These are phyloP conservation scores for Triplophysa yarkandensis DNA, from an alignment of 2,797 vertebrate species.

Conservation along the genomic window DNA sequence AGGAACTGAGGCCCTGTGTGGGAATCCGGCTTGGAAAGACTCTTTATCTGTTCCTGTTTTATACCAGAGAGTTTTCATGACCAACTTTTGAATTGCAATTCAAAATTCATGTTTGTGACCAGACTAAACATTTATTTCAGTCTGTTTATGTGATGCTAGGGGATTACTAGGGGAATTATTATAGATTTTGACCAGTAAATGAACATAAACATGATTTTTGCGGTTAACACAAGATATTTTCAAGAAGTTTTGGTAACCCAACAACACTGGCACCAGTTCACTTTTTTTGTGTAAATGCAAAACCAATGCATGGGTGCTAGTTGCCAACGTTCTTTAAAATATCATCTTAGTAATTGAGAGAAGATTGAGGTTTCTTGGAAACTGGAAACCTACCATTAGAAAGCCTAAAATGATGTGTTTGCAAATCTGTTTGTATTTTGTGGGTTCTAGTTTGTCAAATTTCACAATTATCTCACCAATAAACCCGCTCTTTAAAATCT, in stretches of 20 bases:
- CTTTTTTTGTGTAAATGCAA: too few species aligned
- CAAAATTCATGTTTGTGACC: not conserved
- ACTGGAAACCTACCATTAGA: not conserved
- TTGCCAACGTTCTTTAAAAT: too few species aligned
- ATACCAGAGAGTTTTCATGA: not conserved
- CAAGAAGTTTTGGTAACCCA: too few species aligned
- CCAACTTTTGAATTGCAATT: not conserved
- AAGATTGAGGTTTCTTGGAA: not conserved
- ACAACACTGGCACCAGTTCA: too few species aligned
- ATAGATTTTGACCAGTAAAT: too few species aligned
- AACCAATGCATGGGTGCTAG: too few species aligned
- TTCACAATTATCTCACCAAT: not conserved
- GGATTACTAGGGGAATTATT: too few species aligned
- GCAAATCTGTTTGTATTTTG: not conserved
- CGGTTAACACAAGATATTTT: too few species aligned
- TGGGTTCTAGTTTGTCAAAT: not conserved
- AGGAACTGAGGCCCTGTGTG: conserved; percentile 7
- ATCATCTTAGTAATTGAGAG: too few species aligned
- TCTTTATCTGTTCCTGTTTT: conserved; percentile 6
- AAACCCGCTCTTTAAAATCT: not conserved
- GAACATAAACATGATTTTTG: too few species aligned
- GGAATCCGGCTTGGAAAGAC: conserved; percentile 33
- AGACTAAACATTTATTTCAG: not conserved
- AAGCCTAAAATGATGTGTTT: not conserved
- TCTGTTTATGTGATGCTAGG: not conserved